Evolutionary conservation across 2,113 vertebrate genomes (phyloP), one percentile per base, ranked within the genome.

Genomic region (Chloropsis cyanopogon): DNA sequence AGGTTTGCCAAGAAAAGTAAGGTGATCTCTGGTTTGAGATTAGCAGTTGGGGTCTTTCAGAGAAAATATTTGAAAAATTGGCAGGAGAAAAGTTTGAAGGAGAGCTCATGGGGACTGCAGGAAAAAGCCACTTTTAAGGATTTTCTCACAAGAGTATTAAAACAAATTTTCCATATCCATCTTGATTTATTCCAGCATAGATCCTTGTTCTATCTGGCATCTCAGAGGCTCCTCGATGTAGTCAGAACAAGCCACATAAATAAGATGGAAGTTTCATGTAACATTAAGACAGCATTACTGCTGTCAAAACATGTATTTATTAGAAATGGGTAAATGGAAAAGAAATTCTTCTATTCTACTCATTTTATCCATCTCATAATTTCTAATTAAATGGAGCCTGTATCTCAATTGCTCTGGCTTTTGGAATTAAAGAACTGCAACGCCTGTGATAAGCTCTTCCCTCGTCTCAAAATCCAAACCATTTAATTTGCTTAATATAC

Each of bases 261-360:
- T 73, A 83, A 77, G 57, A 93, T 73, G 59, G 50, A 95, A 90
- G 7, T 90, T 95, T 86, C 46, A 63, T 86, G 64, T 77, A 83
- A 70, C 33, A 81, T 93, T 80, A 92, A 84, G 53, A 59, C 25
- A 75, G 69, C 26, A 73, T 84, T 86, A 91, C 24, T 95, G 56
- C 83, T 86, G 72, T 87, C 80, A 92, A 94, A 93, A 92, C 15
- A 79, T 22, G 15, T 70, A 92, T 92, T 92, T 92, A 89, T 94
- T 92, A 86, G 60, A 81, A 88, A 83, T 44, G n/a, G 56, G 8
- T 81, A 83, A 94, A 26, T 42, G 46, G 44, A 88, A 92, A 75
- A 8, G 52, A 90, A 95, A 93, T 88, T 29, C 23, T 46, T 54
- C 54, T 70, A 57, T 84, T 90, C 31, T 13, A 72, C 31, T 56